These are phyloP conservation scores for Onchidella celtica DNA, from an alignment of 2,888 invertebrate genomes.

Conservation along the genomic window DNA sequence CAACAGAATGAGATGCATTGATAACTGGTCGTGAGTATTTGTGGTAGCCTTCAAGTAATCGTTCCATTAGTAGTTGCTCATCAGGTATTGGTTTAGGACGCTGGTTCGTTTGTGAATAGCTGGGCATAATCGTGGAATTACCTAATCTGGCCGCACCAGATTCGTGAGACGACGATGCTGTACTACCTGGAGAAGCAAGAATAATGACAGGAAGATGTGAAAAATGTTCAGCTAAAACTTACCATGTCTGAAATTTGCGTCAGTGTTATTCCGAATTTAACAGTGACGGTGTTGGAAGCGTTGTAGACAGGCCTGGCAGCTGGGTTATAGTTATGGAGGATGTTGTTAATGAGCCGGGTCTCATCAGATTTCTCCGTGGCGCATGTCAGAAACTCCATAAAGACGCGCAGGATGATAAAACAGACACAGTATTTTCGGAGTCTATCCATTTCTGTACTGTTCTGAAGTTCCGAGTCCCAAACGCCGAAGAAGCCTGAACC, in stretches of 20 bases:
- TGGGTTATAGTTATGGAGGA: conserved; percentile 76
- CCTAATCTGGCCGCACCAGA: not conserved
- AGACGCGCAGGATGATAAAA: not conserved
- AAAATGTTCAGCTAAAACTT: conserved; percentile 54
- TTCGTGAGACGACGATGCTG: not conserved
- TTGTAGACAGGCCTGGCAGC: conserved; percentile 79
- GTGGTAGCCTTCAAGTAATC: conserved; percentile 73
- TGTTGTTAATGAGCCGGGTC: conserved; percentile 72
- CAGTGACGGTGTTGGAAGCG: conserved; percentile 76
- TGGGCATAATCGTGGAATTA: not conserved
- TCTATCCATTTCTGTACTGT: too few relatives aligned
- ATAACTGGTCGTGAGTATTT: conserved; percentile 76
- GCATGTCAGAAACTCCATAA: not conserved
- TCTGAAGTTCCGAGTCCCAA: too few relatives aligned
- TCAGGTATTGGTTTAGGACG: conserved; percentile 64
- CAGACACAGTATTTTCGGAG: too few relatives aligned
- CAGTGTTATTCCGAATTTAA: conserved; percentile 79
- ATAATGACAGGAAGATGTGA: not conserved
- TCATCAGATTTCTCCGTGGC: conserved; percentile 69
- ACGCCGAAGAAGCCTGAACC: too few relatives aligned
- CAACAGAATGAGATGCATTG: conserved; percentile 74
- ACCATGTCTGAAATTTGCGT: conserved; percentile 80
- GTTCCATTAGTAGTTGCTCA: conserved; percentile 73
- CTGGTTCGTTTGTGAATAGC: not conserved
- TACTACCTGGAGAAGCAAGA: conserved; percentile 6